Evolutionary conservation across 2,113 vertebrate species (phyloP), one percentile per base, ranked within the genome.

Genomic region (Tachysurus fulvidraco): DNA sequence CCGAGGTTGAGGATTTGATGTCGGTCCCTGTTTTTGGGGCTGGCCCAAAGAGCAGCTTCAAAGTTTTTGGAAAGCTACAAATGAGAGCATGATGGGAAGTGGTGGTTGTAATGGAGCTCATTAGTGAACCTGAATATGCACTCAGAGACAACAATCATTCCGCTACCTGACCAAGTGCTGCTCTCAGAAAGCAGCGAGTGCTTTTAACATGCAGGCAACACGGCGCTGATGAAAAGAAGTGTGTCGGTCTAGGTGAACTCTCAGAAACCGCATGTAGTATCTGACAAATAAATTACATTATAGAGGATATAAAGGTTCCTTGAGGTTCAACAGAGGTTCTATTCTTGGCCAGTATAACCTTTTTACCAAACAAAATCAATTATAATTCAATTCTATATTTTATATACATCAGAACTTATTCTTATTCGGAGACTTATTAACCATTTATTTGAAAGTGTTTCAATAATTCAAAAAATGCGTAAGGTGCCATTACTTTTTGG

Each of bases 1-100:
- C 88, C 78, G 88, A 91, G 89, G 92, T 88, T 65, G 21, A 17
- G 28, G 90, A 77, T 88, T 93, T 88, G 85, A 87, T 81, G 83
- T 85, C 28, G 55, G 86, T 5, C 21, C 50, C 57, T 67, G 86
- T 88, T 88, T 81, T 62, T 41, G 85, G 62, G 88, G 86, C 3
- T 81, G 77, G 87, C 92, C 92, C 84, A 81, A 67, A 91, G 64
- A 90, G 83, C 88, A 81, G 80, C 50, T 90, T 90, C 87, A 88
- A 67, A 88, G 78, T 88, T 91, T 91, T 14, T 73, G 69, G 21
- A 84, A 74, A 79, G 78, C 74, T 50, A 60, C 81, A 89, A 86
- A 89, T 69, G 86, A 89, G 86, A 88, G 87, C 80, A 46, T 50
- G 88, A 87, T 87, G 80, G 87, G 62, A 85, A 83, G 82, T 46